Evolutionary conservation across 2,888 invertebrate species (phyloP), one percentile per base, ranked within the genome.

Genomic region (Torymus texanus): DNA sequence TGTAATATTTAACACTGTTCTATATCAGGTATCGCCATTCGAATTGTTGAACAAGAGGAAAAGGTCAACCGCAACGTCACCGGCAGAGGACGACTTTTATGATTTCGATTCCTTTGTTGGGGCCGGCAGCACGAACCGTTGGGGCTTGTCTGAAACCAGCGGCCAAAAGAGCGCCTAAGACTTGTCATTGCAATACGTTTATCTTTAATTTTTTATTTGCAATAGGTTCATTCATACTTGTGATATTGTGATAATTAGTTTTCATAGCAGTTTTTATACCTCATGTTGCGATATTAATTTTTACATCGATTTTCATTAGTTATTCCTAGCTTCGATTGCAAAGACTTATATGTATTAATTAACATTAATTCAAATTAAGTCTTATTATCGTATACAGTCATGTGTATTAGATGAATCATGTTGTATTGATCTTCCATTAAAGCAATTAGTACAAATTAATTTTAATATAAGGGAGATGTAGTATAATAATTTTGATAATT

Each of bases 1-100:
- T 41, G 5, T 41, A 41, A 41, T 41, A 41, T 8, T n/a, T 41
- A 50, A 58, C 71, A 24, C 14, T 61, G 10, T 56, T 63, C 67
- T 53, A 11, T 70, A 82, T 11, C 61, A 88, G 89, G 83, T 86
- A 50, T 89, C 89, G 24, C 89, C 89, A n/a, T 88, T 89, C 78
- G 82, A 76, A 73, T 81, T 89, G 56, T 82, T 89, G 8, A 87
- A 86, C 3, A 81, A 81, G 58, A 83, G 74, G 18, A 79, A 81
- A 41, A 81, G 59, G 63, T 63, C 65, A 56, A 74, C 74, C 55
- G 80, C 14, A 62, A 70, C 56, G 18, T 76, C 76, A 16, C 76
- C 74, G 11, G 51, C 41, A 12, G 72, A 75, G 16, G 62, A 83
- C 12, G 82, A 84, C 41, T 88, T 88, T 79, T 81, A 84, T 10